These are phyloP conservation scores for Loris lydekkerianus DNA, from an alignment of 2,797 vertebrate genomes.

Conservation along the genomic window DNA sequence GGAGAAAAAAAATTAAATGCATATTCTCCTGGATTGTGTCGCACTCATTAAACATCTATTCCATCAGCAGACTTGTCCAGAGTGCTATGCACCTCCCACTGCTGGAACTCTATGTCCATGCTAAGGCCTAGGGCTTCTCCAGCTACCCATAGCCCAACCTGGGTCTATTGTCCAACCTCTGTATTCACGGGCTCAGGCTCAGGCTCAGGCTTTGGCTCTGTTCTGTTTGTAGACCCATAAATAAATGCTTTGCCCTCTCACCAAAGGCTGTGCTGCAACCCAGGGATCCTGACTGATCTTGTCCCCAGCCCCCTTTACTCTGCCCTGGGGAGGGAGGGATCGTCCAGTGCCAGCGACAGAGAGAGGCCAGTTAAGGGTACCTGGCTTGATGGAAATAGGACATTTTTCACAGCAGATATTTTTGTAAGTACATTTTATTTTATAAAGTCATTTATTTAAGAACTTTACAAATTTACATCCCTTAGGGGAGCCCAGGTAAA, in stretches of 20 bases:
- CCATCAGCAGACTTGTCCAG: background rate
- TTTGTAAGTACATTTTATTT: background rate
- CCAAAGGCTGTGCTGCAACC: background rate
- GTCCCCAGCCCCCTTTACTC: background rate
- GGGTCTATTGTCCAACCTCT: background rate
- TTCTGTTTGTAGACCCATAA: background rate
- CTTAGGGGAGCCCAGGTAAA: background rate
- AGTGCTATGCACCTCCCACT: background rate
- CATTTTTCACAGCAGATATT: conserved; percentile 22
- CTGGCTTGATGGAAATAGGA: background rate
- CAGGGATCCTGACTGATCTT: background rate
- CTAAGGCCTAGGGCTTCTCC: background rate
- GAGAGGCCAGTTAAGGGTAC: background rate
- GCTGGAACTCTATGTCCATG: background rate
- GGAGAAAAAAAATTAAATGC: background rate
- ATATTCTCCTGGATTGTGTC: background rate
- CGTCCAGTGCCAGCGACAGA: background rate
- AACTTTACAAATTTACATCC: background rate
- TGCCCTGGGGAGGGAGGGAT: background rate
- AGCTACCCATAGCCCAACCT: background rate
- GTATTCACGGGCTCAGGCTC: no score
- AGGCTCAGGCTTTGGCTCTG: background rate
- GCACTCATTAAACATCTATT: background rate
- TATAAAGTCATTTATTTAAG: background rate
- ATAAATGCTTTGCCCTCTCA: background rate